Conservation (phyloP, 2,797 vertebrate genomes). For the Melanotaenia maccullochi region DNA sequence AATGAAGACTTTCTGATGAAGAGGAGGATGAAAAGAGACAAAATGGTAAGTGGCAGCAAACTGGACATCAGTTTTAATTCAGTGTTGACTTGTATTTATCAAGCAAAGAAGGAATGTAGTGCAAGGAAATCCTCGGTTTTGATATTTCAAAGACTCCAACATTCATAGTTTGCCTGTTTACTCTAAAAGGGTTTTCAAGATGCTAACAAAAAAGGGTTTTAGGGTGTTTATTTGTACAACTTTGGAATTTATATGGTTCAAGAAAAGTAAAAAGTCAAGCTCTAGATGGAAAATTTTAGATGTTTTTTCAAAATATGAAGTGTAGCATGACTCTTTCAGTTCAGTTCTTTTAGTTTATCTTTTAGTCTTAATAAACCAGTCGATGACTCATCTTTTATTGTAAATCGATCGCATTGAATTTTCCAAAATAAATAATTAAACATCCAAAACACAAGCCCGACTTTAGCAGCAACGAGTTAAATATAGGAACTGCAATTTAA, state of each 20-base stretch:
- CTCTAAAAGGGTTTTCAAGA: not conserved
- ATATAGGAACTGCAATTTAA: constrained; percentile 20
- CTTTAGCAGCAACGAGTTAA: not conserved
- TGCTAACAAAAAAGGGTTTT: not conserved
- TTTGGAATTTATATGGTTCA: not conserved
- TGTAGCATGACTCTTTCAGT: not conserved
- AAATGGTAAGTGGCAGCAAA: constrained; percentile 62
- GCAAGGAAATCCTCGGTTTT: constrained; percentile 1
- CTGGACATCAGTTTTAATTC: constrained; percentile 6
- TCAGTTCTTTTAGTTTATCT: not conserved
- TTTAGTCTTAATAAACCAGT: not conserved
- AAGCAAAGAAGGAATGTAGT: constrained; percentile 10
- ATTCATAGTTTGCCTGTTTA: not conserved
- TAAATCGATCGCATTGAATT: not conserved
- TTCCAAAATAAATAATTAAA: not conserved
- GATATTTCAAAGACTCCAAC: not conserved
- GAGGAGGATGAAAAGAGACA: constrained; percentile 58
- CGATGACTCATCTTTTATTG: not conserved
- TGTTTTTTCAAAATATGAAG: constrained; percentile 16
- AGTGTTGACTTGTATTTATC: constrained; percentile 27
- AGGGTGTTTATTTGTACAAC: not conserved
- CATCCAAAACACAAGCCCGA: not conserved
- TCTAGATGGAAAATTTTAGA: constrained; percentile 24
- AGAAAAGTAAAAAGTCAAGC: constrained; percentile 8
- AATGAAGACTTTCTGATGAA: constrained; percentile 56